Base-by-base conservation (phyloP, 2,888 invertebrate species). In the Adelphocoris suturalis region DNA sequence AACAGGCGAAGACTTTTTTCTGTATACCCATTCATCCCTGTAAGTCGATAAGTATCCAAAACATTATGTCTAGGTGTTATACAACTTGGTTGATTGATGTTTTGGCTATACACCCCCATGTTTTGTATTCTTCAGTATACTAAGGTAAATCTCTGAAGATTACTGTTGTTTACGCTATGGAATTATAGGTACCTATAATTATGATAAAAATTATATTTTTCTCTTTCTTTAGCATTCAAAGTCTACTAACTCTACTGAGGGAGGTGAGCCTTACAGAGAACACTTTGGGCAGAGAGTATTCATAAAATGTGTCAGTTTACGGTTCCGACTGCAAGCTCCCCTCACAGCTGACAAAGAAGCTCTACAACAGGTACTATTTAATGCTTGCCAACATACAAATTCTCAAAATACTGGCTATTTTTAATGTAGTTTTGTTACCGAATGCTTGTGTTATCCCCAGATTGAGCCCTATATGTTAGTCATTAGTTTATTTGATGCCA, bases 401-500 rank as follows among this genome's bases (percentile, higher is more conserved):
- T 52, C 14, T 5, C 16, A 11, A 52, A 52, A 52, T 52, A 16
- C 52, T 52, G 52, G 52, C 11, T 52, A 52, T 52, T 52, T 11
- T 23, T 12, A 68, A 19, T 68, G 68, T 0, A 23, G 68, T 68
- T n/a, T 19, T 61, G 12, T 12, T 0, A 68, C 23, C 23, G 0
- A 23, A 68, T 68, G 11, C 5, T 68, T 9, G 12, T 23, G 0
- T 68, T 23, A 12, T 68, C 12, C 13, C 23, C 75, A 95, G 94
- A 96, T 99, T 88, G 99, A 99, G 93, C 99, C 99, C 0, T 99
- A 99, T 94, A 97, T 97, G 93, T 96, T 98, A 27, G 96, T 97
- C 82, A 94, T 99, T 92, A 96, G 98, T 90, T 94, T 99, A 75
- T 99, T 97, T 93, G 99, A 99, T 94, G 97, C 97, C 9, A 96